Evolutionary conservation across 2,113 vertebrate genomes (phyloP).

Genomic region (Penelope pileata): DNA sequence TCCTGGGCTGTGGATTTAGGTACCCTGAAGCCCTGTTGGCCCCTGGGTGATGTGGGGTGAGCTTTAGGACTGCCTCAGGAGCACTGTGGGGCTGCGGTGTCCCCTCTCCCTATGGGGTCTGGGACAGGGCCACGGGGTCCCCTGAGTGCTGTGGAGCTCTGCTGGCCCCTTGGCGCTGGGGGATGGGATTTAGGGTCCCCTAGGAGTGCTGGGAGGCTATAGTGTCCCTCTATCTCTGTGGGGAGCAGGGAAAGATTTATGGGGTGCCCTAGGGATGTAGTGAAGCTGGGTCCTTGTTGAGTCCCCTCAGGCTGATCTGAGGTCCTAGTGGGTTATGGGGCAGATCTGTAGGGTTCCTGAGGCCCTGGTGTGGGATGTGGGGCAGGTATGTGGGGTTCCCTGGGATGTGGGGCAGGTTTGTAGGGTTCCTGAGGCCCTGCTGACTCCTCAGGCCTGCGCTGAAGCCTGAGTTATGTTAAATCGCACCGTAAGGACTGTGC

Average conservation of each 20-base stretch:
- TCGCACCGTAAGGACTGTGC: not conserved
- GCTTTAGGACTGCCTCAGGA: accelerated
- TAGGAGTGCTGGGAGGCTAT: not conserved
- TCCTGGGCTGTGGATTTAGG: no score
- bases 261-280: not conserved
- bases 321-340: not conserved
- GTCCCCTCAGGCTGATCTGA: no score
- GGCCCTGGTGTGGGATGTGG: not conserved
- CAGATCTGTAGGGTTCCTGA: not conserved
- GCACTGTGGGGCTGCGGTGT: not conserved
- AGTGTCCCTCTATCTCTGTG: accelerated
- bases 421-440: no score
- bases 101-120: accelerated
- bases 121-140: not conserved
- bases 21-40: not conserved
- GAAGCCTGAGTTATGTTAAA: not conserved
- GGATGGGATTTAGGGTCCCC: not conserved
- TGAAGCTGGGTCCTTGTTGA: not conserved
- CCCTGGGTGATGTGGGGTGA: not conserved
- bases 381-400: not conserved
- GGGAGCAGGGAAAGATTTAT: not conserved
- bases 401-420: not conserved
- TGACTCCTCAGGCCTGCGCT: not conserved
- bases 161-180: accelerated
- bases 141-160: not conserved